These are phyloP conservation scores for Brachionus koreanus DNA, from an alignment of 1,140 invertebrate genomes.

Conservation along the genomic window DNA sequence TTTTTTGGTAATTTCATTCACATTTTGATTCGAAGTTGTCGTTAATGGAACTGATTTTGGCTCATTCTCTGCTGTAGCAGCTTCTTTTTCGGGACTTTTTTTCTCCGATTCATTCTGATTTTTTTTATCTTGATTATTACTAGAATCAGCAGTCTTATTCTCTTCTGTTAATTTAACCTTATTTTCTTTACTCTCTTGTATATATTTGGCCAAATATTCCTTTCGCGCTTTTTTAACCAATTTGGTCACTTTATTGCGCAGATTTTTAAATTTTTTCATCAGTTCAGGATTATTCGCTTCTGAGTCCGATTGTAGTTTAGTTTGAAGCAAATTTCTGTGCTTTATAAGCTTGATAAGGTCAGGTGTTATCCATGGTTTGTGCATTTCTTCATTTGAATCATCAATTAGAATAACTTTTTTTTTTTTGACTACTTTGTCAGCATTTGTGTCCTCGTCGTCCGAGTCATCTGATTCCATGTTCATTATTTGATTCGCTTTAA, in stretches of 20 bases:
- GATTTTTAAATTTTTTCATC: conserved; percentile 40
- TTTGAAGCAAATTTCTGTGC: conserved; percentile 34
- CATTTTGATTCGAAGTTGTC: neutral
- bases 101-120: neutral
- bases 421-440: neutral
- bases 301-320: neutral
- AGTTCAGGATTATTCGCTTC: conserved; percentile 5
- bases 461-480: conserved; percentile 6
- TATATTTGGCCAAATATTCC: conserved; percentile 39
- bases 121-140: neutral
- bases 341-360: conserved; percentile 39
- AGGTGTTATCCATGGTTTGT: conserved; percentile 35
- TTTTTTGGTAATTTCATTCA: conserved; percentile 34
- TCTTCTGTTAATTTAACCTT: neutral
- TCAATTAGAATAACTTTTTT: conserved; percentile 38
- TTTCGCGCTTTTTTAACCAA: conserved; percentile 40
- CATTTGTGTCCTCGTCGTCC: neutral
- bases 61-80: neutral
- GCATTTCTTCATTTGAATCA: conserved; percentile 36
- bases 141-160: neutral
- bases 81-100: conserved; percentile 34
- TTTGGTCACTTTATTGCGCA: conserved; percentile 40
- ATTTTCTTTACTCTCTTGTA: conserved; percentile 24
- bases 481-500: conserved; percentile 18
- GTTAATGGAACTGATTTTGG: neutral